These are phyloP conservation scores for Anguilla anguilla DNA, from an alignment of 2,797 vertebrate genomes.

Conservation along the genomic window DNA sequence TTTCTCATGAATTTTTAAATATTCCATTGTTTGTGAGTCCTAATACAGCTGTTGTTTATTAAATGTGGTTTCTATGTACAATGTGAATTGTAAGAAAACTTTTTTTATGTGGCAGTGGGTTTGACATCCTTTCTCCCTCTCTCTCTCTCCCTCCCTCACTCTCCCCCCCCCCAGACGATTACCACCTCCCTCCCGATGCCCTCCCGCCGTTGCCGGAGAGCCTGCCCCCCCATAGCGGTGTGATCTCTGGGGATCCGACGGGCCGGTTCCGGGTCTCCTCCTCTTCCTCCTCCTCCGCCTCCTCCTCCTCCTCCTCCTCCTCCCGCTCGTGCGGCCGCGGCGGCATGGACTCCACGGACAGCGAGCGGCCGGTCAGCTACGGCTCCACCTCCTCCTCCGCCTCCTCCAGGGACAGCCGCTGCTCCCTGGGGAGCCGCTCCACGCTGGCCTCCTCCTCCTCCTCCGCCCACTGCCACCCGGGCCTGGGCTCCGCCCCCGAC, in stretches of 20 bases:
- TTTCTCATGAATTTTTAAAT: no score
- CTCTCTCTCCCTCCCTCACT: conserved; percentile 35
- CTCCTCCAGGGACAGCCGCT: conserved; percentile 94
- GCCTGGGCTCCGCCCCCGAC: conserved; percentile 58
- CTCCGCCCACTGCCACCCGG: conserved; percentile 73
- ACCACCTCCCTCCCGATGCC: conserved; percentile 75
- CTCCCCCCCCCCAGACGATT: conserved; percentile 76
- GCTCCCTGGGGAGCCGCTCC: conserved; percentile 89
- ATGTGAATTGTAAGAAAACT: not conserved
- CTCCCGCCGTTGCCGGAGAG: conserved; percentile 78
- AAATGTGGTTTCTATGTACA: no score
- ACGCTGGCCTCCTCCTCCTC: conserved; percentile 70
- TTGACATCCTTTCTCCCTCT: conserved; percentile 22
- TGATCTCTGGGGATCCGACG: conserved; percentile 67
- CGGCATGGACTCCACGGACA: conserved; percentile 92
- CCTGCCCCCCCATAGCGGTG: conserved; percentile 69
- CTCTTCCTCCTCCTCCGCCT: no score
- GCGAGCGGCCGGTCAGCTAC: conserved; percentile 92
- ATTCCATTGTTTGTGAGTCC: no score
- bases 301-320: conserved; percentile 36
- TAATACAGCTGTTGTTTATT: no score
- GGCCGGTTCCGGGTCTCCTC: conserved; percentile 65
- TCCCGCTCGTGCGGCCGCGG: conserved; percentile 72
- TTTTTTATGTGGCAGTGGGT: not conserved
- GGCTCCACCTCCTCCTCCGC: conserved; percentile 66